A percentile compares a stretch with the other conserved stretches of the same genome.
Conservation (phyloP, 2,113 vertebrate genomes). For the Ciconia boyciana region DNA sequence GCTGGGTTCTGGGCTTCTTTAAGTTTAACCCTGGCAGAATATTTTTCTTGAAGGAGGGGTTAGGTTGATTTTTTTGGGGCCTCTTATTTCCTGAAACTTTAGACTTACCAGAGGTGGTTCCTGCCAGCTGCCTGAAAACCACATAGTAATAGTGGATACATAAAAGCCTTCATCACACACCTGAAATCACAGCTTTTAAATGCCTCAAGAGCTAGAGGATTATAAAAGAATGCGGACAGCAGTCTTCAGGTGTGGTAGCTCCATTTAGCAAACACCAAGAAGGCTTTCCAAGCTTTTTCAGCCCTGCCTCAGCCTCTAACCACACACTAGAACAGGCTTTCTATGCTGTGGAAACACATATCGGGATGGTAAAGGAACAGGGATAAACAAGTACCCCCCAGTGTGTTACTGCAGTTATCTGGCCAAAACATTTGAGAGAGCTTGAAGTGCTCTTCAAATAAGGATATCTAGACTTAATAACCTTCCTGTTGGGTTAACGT, state of each 20-base stretch:
- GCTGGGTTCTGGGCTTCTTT: neutral
- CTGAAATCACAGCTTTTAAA: neutral
- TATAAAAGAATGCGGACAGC: neutral
- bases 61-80: neutral
- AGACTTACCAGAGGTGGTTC: neutral
- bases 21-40: neutral
- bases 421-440: neutral
- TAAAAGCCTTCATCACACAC: neutral
- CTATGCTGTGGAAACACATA: neutral
- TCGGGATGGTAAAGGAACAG: neutral
- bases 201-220: neutral
- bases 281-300: neutral
- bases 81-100: neutral
- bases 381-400: neutral
- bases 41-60: neutral
- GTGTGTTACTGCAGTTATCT: neutral
- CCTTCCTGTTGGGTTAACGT: neutral
- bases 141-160: neutral
- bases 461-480: neutral
- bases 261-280: neutral
- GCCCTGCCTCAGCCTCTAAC: neutral
- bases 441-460: neutral
- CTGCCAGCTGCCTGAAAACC: neutral
- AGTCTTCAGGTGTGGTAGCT: neutral
- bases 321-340: neutral